These are phyloP conservation scores for Eupeodes luniger DNA, from an alignment of 2,888 invertebrate genomes.

Conservation along the genomic window DNA sequence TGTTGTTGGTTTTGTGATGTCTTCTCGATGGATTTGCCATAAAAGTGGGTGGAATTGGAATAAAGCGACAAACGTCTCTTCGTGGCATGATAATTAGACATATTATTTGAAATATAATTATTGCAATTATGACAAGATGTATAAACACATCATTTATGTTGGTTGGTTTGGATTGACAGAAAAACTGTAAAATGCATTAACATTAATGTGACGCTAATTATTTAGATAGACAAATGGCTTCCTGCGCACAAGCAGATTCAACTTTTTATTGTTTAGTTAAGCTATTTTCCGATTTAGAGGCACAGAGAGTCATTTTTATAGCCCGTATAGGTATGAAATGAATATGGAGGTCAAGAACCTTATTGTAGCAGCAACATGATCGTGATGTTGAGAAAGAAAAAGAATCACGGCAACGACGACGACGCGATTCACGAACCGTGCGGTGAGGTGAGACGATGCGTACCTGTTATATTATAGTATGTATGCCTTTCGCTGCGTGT, in stretches of 20 bases:
- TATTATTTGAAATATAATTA: conserved; percentile 43
- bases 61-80: conserved; percentile 20
- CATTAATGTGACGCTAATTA: conserved; percentile 66
- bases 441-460: neutral
- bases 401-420: neutral
- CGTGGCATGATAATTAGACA: conserved; percentile 39
- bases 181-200: conserved; percentile 54
- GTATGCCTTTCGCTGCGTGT: neutral
- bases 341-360: conserved; percentile 43
- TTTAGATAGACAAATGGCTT: conserved; percentile 49
- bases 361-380: conserved; percentile 14
- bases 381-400: neutral
- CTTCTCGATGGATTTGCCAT: conserved; percentile 6
- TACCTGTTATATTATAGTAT: neutral
- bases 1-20: conserved; percentile 2
- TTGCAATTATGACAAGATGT: conserved; percentile 27
- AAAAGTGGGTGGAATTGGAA: conserved; percentile 39
- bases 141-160: conserved; percentile 37
- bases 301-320: neutral
- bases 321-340: neutral
- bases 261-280: conserved; percentile 18
- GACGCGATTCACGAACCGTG: neutral
- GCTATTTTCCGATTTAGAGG: neutral
- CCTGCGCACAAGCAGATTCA: conserved; percentile 48
- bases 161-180: conserved; percentile 36